A percentile compares a stretch with the other conserved stretches of the same genome.
These are phyloP conservation scores for Typhlomys cinereus DNA, from an alignment of 2,113 vertebrate genomes.

Conservation along the genomic window DNA sequence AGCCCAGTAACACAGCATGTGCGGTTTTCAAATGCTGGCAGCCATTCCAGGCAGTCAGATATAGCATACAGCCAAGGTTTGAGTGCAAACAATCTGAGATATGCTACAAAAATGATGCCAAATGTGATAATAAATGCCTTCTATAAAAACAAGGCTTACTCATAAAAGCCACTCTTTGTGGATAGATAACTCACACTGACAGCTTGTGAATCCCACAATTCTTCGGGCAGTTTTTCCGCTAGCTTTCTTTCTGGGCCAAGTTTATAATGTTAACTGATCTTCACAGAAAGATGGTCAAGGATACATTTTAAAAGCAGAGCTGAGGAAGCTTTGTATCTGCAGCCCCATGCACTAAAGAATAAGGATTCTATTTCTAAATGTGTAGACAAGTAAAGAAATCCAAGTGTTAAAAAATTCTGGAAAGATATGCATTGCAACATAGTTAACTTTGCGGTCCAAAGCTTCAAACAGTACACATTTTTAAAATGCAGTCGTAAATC, in stretches of 20 bases:
- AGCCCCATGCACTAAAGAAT: neutral
- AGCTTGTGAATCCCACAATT: conserved; percentile 55
- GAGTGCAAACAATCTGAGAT: conserved; percentile 51
- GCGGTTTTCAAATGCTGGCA: conserved; percentile 37
- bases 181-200: conserved; percentile 36
- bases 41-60: neutral
- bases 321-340: neutral
- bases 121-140: conserved; percentile 48
- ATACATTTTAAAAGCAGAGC: neutral
- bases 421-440: neutral
- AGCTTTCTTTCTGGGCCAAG: neutral
- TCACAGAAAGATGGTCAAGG: neutral
- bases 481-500: conserved; percentile 38
- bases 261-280: conserved; percentile 41
- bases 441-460: neutral
- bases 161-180: conserved; percentile 49
- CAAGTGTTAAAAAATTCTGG: neutral
- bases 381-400: neutral
- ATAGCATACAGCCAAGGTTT: neutral
- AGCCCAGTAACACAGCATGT: neutral
- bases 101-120: conserved; percentile 42
- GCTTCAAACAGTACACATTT: neutral
- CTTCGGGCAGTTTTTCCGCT: conserved; percentile 15
- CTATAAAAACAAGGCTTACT: conserved; percentile 56
- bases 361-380: neutral